Conservation (phyloP, 1,140 invertebrate genomes). For the Eulimnadia texana region DNA sequence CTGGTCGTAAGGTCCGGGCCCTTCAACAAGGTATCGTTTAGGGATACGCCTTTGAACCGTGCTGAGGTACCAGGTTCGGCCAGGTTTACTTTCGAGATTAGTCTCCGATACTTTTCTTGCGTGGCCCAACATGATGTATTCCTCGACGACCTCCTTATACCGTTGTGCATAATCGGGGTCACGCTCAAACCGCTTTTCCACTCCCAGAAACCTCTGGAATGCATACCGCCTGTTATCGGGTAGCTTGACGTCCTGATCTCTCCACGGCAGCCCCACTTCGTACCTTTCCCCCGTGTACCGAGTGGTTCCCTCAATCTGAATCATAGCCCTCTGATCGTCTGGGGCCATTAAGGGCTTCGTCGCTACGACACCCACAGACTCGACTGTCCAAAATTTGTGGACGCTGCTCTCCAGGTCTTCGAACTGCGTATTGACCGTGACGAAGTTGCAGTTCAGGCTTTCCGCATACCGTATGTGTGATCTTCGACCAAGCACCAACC, state of each 20-base stretch:
- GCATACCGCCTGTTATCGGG: background rate
- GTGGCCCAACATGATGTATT: constrained; percentile 17
- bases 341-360: too few species aligned
- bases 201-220: background rate
- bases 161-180: background rate
- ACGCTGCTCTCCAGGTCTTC: background rate
- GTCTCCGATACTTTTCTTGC: background rate
- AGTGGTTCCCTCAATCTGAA: too few species aligned
- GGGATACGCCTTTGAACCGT: constrained; percentile 12
- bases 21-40: constrained; percentile 16
- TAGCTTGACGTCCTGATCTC: background rate
- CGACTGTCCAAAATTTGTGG: too few species aligned
- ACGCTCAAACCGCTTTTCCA: background rate
- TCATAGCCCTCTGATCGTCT: too few species aligned
- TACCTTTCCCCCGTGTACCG: constrained; percentile 2
- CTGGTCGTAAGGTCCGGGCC: constrained; percentile 15
- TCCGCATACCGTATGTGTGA: background rate
- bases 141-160: background rate
- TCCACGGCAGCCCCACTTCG: constrained; percentile 1
- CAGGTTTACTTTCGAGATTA: constrained; percentile 18
- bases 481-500: background rate
- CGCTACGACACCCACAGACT: too few species aligned
- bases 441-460: background rate
- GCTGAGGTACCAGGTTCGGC: constrained; percentile 19
- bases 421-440: background rate